Conservation (phyloP, 2,888 invertebrate species). For the Rhopalosiphum nymphaeae region DNA sequence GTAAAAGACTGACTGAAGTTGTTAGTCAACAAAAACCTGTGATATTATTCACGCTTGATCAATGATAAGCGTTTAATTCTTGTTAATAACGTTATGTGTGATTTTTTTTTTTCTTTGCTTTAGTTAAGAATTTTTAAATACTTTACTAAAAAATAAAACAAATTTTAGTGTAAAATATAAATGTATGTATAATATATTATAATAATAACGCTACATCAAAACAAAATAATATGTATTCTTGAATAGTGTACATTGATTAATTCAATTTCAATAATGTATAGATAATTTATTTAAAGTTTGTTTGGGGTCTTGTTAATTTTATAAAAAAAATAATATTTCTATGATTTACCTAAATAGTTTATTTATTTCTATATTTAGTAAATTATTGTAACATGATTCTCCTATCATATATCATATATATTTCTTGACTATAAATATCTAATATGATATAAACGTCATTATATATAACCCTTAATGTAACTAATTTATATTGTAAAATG, state of each 20-base stretch:
- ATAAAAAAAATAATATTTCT: constrained; percentile 34
- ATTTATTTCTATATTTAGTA: constrained; percentile 17
- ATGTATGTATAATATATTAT: constrained; percentile 10
- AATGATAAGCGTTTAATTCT: constrained; percentile 48
- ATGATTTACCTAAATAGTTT: constrained; percentile 12
- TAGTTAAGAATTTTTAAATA: constrained; percentile 53
- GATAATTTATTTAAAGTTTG: constrained; percentile 51
- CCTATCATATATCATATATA: not conserved
- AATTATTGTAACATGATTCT: not conserved
- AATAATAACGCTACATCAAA: not conserved
- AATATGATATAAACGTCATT: not conserved
- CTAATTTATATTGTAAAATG: not conserved
- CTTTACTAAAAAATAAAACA: constrained; percentile 43
- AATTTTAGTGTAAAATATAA: not conserved
- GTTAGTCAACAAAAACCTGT: constrained; percentile 63
- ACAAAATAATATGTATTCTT: constrained; percentile 36
- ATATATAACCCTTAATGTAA: not conserved
- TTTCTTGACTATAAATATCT: not conserved
- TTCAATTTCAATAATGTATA: constrained; percentile 36
- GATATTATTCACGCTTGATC: constrained; percentile 62
- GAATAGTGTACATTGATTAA: constrained; percentile 22
- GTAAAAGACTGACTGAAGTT: constrained; percentile 57
- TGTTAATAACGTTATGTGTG: constrained; percentile 43
- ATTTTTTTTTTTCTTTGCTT: constrained; percentile 51
- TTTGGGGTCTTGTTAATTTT: constrained; percentile 54